phyloP scores from a whole-genome alignment of 2,797 vertebrate genomes.

The Chlorospingus semifuscus region DNA sequence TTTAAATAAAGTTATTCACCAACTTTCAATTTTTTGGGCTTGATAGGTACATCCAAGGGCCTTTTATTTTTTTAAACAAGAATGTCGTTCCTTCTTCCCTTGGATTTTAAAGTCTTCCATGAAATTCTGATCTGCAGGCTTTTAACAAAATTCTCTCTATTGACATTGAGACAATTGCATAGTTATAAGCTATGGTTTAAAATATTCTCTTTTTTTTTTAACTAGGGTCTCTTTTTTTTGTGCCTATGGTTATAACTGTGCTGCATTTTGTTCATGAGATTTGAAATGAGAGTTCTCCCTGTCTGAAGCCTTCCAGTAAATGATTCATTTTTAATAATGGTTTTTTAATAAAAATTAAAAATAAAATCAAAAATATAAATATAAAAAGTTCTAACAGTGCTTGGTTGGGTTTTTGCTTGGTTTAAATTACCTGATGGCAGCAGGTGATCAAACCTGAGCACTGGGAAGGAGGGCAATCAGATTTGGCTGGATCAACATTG shows the following conservation, averaged over 20 bases:
- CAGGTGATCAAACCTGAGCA: not conserved
- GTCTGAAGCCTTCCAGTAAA: conserved; percentile 29
- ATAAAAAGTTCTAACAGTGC: not conserved
- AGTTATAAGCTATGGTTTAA: conserved; percentile 60
- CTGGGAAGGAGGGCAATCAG: not conserved
- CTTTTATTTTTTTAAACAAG: not conserved
- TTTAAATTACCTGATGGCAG: not conserved
- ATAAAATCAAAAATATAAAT: conserved; percentile 57
- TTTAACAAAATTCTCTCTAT: conserved; percentile 27
- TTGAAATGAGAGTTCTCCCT: not conserved
- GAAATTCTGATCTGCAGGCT: not conserved
- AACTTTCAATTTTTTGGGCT: not conserved
- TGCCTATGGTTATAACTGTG: conserved; percentile 24
- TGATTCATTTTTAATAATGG: conserved; percentile 51
- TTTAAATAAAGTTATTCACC: not conserved
- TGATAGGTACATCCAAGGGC: not conserved
- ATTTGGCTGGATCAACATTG: not conserved
- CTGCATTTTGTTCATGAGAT: not conserved
- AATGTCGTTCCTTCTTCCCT: not conserved
- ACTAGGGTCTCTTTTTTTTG: not conserved
- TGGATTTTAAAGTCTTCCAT: not conserved
- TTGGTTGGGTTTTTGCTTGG: not conserved
- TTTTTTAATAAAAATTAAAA: conserved; percentile 57
- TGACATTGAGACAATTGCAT: conserved; percentile 47
- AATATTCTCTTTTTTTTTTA: not conserved